phyloP scores from a whole-genome alignment of 2,113 vertebrate species.

The Nannospalax galili region DNA sequence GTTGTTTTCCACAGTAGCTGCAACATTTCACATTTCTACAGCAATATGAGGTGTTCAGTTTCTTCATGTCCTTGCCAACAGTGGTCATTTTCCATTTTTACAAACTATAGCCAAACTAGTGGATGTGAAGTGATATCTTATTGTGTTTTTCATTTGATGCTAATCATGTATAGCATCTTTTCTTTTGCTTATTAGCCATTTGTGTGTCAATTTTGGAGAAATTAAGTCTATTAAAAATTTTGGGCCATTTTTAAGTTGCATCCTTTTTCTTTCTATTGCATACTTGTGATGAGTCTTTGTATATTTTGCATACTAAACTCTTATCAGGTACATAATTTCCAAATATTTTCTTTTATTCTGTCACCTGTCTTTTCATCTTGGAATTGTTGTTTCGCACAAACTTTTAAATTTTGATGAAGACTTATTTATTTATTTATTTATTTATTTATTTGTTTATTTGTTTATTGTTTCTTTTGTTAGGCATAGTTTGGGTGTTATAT shows the following conservation, averaged over 20 bases:
- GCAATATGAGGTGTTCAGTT: neutral
- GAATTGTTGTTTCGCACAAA: neutral
- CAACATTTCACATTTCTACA: neutral
- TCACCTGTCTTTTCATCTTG: neutral
- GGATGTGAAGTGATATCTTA: neutral
- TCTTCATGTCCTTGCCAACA: neutral
- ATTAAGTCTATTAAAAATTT: neutral
- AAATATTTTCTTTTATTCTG: neutral
- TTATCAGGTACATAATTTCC: neutral
- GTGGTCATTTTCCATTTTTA: neutral
- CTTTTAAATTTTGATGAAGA: neutral
- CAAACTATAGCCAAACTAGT: neutral
- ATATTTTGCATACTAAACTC: neutral
- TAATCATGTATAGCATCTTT: too few species aligned
- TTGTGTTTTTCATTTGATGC: neutral
- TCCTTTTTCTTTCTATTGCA: neutral
- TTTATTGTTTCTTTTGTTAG: neutral
- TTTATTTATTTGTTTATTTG: too few species aligned
- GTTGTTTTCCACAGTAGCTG: neutral
- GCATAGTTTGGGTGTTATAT: neutral
- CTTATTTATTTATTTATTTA: too few species aligned
- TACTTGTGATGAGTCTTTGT: neutral
- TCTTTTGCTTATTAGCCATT: neutral
- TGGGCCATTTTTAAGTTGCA: neutral
- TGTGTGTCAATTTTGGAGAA: neutral